Base-by-base conservation (phyloP, 1,140 invertebrate genomes). In the Rhyacophila brunnea region DNA sequence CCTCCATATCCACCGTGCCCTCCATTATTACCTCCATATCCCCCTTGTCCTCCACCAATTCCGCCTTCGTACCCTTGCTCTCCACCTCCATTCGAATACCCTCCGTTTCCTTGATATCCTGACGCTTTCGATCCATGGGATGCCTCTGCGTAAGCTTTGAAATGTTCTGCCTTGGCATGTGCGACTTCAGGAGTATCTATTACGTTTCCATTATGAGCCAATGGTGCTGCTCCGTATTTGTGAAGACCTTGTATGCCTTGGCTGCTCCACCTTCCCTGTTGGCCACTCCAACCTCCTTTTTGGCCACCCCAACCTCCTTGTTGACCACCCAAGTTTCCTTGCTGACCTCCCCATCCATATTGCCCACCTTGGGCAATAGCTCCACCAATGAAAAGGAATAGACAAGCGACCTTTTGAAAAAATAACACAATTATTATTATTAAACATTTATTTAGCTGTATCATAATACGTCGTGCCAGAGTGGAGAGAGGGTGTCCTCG, bases 91-190 rank as follows among this genome's bases (percentile, higher is more conserved):
- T 71, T 75, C 32, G 70, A 68, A 50, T 74, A 73, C 11, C 75
- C 74, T 71, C 75, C 85, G 36, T 83, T 82, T 9, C 83, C 85
- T 72, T 85, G 83, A 14, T 83, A 67, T 17, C 17, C 67, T 23
- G 68, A 75, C 47, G 73, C 75, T 2, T 80, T 75, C 7, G 70
- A 75, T 20, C 60, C 60, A 40, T 62, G 60, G 38, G 61, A 38
- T 28, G 61, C 61, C 44, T 50, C 61, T 17, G 61, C 51, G 18
- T 48, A 44, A n/a, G 52, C 50, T 38, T 70, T 49, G 15, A 76
- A 64, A 63, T 79, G 77, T 10, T 71, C 73, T 13, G 75, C 74
- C 42, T 74, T 73, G 9, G 77, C 77, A 50, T 75, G 74, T 6
- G 75, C 75, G 46, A 79, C 77, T 64, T 79, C 77, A 49, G 75